A percentile compares a stretch with the other conserved stretches of the same genome.
These are phyloP conservation scores for Caenorhabditis afra DNA, from an alignment of 2,888 invertebrate species.

Conservation along the genomic window DNA sequence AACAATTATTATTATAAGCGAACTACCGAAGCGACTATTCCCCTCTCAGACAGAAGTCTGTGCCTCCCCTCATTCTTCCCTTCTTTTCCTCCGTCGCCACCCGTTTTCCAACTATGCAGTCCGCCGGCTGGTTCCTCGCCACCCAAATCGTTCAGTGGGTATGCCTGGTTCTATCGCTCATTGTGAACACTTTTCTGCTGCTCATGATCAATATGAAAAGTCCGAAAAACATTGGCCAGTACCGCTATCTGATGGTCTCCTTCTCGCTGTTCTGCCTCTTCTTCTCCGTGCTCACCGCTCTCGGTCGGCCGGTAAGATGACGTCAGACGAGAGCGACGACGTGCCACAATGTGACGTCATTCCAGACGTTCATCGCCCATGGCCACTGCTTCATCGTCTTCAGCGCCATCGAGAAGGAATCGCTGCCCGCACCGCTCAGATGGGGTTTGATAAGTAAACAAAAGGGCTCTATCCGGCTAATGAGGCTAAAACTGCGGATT, in stretches of 20 bases:
- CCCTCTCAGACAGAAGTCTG: too few relatives aligned
- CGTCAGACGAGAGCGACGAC: too few relatives aligned
- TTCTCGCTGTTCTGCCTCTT: constrained; percentile 23
- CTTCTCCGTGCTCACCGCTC: constrained; percentile 14
- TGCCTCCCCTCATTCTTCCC: too few relatives aligned
- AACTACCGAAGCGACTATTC: too few relatives aligned
- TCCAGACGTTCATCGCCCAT: constrained; percentile 5
- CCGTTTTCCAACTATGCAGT: neutral
- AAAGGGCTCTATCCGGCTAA: too few relatives aligned
- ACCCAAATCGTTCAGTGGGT: constrained; percentile 26
- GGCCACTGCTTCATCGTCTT: constrained; percentile 6
- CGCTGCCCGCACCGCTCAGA: constrained; percentile 1
- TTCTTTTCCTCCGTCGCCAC: neutral
- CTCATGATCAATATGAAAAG: constrained; percentile 22
- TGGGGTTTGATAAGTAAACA: constrained; percentile 1
- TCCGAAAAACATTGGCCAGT: constrained; percentile 36
- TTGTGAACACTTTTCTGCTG: constrained; percentile 13
- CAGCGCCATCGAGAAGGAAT: constrained; percentile 13
- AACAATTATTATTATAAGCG: too few relatives aligned
- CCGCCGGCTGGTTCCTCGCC: neutral
- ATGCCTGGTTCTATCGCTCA: constrained; percentile 5
- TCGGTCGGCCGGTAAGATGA: constrained; percentile 7
- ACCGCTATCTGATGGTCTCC: constrained; percentile 38
- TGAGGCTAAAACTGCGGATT: neutral
- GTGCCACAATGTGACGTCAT: neutral